Evolutionary conservation across 2,113 vertebrate genomes (phyloP), one percentile per base, ranked within the genome.

Genomic region (Phrynocephalus versicolor): DNA sequence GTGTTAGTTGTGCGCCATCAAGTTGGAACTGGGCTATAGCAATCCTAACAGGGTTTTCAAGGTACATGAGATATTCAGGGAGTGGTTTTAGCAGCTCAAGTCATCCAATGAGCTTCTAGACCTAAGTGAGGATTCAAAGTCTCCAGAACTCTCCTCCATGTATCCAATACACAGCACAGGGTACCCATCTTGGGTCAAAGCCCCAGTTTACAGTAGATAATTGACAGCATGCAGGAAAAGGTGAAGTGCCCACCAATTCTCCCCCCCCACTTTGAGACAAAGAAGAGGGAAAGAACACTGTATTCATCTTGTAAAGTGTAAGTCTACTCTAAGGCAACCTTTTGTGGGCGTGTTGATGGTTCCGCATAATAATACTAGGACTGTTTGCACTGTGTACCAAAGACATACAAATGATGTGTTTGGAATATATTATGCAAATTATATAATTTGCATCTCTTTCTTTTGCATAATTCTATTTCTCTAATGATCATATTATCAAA

Each of bases 351-450:
- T 70, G 33, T 23, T 78, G 51, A 35, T 30, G 33, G 12, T 72
- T 27, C 35, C 1, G 1, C 35, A 41, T 37, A 51, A 5, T 72
- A 19, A 23, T 27, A 45, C 3, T 6, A 19, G 35, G 23, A 67
- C 57, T 45, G 39, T 64, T 12, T 79, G 69, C 55, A 16, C 21
- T 72, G 37, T 13, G 60, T 79, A 79, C 30, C 35, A 85, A 64
- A 45, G 65, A 79, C 51, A 37, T 51, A 73, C 15, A 30, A 39
- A 82, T 58, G 16, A 55, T 70, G 39, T 81, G 27, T 23, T 70
- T 72, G 77, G 39, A 85, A 85, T 79, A 79, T 79, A 72, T 58
- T 71, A 70, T 78, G 74, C 62, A 78, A 67, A 78, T 77, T 57
- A 84, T 37, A 76, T 27, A 3, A 57, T 85, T 71, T 79, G 10